A percentile compares a stretch with the other conserved stretches of the same genome.
phyloP scores from a whole-genome alignment of 2,797 vertebrate genomes.

The Loriculus beryllinus region DNA sequence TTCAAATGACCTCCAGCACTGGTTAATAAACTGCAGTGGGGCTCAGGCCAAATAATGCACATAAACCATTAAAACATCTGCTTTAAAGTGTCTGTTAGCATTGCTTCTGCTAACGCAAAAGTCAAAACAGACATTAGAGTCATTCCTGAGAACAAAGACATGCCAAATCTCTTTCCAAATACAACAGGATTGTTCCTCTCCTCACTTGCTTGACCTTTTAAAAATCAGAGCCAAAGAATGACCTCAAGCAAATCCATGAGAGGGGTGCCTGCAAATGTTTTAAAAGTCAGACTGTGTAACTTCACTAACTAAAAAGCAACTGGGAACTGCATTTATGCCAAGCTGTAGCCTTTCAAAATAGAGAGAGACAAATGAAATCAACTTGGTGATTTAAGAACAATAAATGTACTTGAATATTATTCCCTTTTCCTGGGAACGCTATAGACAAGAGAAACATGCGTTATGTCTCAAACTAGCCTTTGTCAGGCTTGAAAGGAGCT shows the following conservation, averaged over 20 bases:
- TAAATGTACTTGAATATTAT: background rate
- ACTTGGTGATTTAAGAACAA: background rate
- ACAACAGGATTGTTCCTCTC: background rate
- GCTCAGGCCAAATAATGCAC: background rate
- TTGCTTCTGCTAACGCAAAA: background rate
- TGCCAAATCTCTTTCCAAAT: background rate
- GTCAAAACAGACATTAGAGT: background rate
- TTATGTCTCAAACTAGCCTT: background rate
- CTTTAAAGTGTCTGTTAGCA: background rate
- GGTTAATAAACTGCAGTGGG: accelerated
- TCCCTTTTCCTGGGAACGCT: background rate
- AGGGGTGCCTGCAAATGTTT: accelerated
- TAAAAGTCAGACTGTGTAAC: background rate
- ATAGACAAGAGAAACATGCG: background rate
- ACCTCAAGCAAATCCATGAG: background rate
- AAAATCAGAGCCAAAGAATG: background rate
- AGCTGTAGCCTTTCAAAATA: background rate
- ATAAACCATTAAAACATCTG: background rate
- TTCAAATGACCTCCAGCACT: background rate
- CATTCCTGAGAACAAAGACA: background rate
- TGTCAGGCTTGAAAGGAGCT: slow-evolving; percentile 10
- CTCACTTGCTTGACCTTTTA: background rate
- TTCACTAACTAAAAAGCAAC: background rate
- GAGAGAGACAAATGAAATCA: background rate
- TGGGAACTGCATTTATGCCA: background rate